Evolutionary conservation across 2,797 vertebrate genomes (phyloP), one percentile per base, ranked within the genome.

Genomic region (Picus viridis): DNA sequence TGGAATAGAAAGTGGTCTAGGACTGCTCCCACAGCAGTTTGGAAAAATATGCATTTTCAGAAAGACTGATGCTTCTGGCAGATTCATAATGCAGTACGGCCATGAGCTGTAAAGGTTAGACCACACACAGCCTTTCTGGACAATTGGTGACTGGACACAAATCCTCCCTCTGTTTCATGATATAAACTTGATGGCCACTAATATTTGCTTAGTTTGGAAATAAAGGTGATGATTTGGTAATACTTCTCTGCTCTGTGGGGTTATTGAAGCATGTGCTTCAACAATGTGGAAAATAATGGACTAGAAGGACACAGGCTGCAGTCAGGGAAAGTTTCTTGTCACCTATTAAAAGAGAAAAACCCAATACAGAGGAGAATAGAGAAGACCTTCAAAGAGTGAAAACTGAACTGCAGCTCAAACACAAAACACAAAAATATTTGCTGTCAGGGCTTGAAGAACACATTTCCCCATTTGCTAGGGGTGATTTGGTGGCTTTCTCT

Each of bases 11-110:
- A 93, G 65, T 47, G 73, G 43, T 64, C 63, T 91, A 84, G 26
- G 36, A 76, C 65, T 94, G 64, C 51, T 95, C 82, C 89, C 89
- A 79, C 6, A 91, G 85, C 86, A 91, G 54, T 79, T 71, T 84
- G 85, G 83, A 81, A 92, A 96, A 88, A 58, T 47, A 89, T 0
- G 0, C 11, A 39, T 89, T 86, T 83, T 82, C 39, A 6, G 61
- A 77, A 88, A 79, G 64, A 63, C 27, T 16, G 45, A 86, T 69
- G 86, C 41, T 84, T 88, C 72, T 91, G 80, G 71, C 64, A 90
- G 89, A 86, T 78, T 77, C 62, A 8, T 70, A 88, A 57, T 8
- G 24, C 23, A 74, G 27, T 8, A 64, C 0, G 6, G 57, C 63
- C 68, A 86, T 1, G 6, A 76, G 27, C n/a, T 4, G 6, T 47